phyloP scores from a whole-genome alignment of 2,113 vertebrate genomes.

The Andinoacara biseriatus region DNA sequence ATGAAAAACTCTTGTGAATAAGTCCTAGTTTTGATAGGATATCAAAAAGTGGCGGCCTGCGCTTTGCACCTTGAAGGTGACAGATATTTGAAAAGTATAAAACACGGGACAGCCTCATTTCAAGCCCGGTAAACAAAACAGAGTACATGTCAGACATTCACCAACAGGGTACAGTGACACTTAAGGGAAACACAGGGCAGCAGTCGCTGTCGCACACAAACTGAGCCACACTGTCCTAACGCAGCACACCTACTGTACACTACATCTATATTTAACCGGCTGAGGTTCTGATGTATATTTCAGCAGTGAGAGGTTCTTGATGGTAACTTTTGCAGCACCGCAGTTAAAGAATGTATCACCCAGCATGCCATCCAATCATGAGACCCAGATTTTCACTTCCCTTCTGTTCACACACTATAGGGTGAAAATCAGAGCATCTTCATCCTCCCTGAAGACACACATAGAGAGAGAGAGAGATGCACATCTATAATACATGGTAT shows the following conservation, averaged over 20 bases:
- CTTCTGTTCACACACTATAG: conserved; percentile 37
- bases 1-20: conserved; percentile 3
- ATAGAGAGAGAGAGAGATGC: conserved; percentile 27
- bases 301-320: conserved; percentile 50
- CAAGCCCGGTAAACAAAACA: conserved; percentile 45
- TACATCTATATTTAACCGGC: conserved; percentile 70
- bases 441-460: conserved; percentile 46
- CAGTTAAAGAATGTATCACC: conserved; percentile 68
- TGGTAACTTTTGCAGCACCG: conserved; percentile 61
- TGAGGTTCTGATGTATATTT: conserved; percentile 67
- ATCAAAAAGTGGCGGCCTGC: not conserved
- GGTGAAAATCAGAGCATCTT: conserved; percentile 55
- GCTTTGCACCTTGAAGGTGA: conserved; percentile 1
- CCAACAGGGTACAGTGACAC: conserved; percentile 32
- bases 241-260: conserved; percentile 26
- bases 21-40: conserved; percentile 1
- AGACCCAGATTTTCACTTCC: conserved; percentile 40
- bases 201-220: conserved; percentile 10
- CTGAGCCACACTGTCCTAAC: conserved; percentile 12
- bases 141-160: conserved; percentile 40
- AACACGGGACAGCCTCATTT: conserved; percentile 31
- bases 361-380: conserved; percentile 60
- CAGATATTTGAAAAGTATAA: conserved; percentile 24
- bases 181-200: conserved; percentile 7
- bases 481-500: conserved; percentile 67